Conservation (phyloP, 2,113 vertebrate genomes). For the Pelecanus crispus region DNA sequence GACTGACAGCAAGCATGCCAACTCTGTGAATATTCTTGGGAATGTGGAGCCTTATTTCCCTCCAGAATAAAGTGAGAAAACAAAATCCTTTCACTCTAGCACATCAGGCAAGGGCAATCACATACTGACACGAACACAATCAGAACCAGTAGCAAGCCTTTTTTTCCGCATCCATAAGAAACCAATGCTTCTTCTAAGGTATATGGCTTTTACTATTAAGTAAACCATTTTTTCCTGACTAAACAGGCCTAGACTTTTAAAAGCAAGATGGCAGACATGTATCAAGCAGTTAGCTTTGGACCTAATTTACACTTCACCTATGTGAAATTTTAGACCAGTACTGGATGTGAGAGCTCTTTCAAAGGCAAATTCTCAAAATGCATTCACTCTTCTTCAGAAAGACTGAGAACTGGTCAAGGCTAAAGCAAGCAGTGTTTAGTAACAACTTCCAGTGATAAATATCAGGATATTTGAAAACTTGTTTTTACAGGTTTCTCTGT, state of each 20-base stretch:
- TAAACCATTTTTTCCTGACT: neutral
- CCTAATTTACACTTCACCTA: too few relatives aligned
- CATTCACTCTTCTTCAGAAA: neutral
- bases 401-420: neutral
- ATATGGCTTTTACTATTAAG: neutral
- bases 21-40: neutral
- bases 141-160: neutral
- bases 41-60: neutral
- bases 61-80: neutral
- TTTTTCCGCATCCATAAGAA: neutral
- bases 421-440: neutral
- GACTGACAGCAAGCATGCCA: neutral
- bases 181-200: neutral
- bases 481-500: neutral
- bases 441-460: neutral
- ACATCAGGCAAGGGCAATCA: neutral
- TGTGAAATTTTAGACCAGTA: neutral
- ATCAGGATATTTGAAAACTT: neutral
- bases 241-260: neutral
- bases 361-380: neutral
- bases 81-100: neutral
- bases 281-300: neutral
- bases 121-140: neutral
- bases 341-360: neutral
- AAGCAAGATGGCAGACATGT: neutral